Conservation (phyloP, 1,140 invertebrate species). For the Anadara kagoshimensis region DNA sequence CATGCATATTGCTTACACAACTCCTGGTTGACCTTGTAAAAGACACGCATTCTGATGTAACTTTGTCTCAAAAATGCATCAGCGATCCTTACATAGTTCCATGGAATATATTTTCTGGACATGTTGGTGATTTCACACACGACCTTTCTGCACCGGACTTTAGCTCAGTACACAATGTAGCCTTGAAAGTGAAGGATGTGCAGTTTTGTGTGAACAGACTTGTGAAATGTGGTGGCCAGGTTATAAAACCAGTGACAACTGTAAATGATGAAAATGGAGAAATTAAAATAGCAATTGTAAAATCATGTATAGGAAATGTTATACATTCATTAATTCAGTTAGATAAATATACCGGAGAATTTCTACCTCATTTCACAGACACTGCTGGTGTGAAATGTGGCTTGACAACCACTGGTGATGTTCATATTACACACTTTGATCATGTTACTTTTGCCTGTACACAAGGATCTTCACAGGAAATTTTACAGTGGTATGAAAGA, state of each 20-base stretch:
- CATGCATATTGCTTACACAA: conserved; percentile 73
- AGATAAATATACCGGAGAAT: conserved; percentile 69
- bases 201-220: conserved; percentile 58
- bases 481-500: conserved; percentile 75
- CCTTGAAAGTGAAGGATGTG: conserved; percentile 74
- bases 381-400: conserved; percentile 2
- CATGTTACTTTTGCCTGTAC: conserved; percentile 75
- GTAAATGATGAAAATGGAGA: conserved; percentile 66
- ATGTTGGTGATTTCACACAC: not conserved
- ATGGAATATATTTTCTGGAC: conserved; percentile 9
- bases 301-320: conserved; percentile 76
- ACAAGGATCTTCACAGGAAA: conserved; percentile 65
- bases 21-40: conserved; percentile 1
- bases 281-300: conserved; percentile 72
- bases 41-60: not conserved
- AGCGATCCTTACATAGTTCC: conserved; percentile 39
- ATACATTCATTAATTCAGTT: conserved; percentile 75
- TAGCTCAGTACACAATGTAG: conserved; percentile 76
- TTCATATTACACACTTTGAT: conserved; percentile 71
- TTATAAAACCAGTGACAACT: conserved; percentile 59
- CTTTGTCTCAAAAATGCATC: not conserved
- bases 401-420: not conserved
- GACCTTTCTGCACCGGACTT: not conserved
- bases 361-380: conserved; percentile 73
- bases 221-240: conserved; percentile 46